A percentile compares a stretch with the other conserved stretches of the same genome.
Conservation (phyloP, 2,888 invertebrate species). For the Dryococelus australis region DNA sequence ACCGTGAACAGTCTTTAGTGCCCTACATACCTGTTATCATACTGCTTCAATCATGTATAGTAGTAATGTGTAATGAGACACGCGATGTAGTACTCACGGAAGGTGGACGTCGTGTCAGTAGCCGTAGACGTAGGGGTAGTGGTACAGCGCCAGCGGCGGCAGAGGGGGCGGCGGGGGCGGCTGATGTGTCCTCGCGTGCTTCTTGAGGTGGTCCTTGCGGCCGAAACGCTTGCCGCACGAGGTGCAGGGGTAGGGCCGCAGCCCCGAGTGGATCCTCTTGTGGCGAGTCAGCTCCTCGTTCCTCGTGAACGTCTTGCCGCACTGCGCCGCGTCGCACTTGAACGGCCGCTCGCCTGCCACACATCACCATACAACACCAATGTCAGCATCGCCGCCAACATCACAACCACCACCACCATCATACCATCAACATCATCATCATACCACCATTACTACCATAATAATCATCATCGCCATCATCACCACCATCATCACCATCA, state of each 20-base stretch:
- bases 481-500: too few relatives aligned
- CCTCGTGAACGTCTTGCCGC: conserved; percentile 89
- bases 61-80: too few relatives aligned
- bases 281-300: conserved; percentile 94
- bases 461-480: too few relatives aligned
- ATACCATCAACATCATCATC: too few relatives aligned
- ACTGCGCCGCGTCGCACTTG: conserved; percentile 83
- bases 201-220: conserved; percentile 92
- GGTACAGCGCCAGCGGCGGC: conserved; percentile 21
- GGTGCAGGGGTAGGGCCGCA: conserved; percentile 84
- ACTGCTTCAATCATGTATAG: too few relatives aligned
- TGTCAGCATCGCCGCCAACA: background rate
- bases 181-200: conserved; percentile 86
- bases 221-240: conserved; percentile 94
- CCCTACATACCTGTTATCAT: too few relatives aligned
- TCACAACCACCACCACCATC: too few relatives aligned
- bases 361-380: conserved; percentile 18
- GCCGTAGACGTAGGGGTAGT: conserved; percentile 19
- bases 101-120: too few relatives aligned
- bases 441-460: too few relatives aligned
- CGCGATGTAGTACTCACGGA: too few relatives aligned
- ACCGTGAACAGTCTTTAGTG: too few relatives aligned
- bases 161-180: conserved; percentile 24
- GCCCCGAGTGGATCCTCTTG: conserved; percentile 86
- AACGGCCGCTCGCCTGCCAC: conserved; percentile 81